phyloP scores from a whole-genome alignment of 2,888 invertebrate species.

The Bombylius major region DNA sequence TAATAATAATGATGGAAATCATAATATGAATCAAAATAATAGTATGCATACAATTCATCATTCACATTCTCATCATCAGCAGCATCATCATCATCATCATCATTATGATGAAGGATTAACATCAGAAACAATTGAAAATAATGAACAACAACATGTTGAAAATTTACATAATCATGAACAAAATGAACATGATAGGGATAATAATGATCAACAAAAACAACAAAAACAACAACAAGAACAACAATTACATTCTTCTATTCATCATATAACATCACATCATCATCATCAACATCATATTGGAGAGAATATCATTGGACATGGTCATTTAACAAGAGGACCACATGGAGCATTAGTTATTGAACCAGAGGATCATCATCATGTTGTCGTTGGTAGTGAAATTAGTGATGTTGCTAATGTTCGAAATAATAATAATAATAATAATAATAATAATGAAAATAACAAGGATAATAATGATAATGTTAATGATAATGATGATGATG shows the following conservation, averaged over 20 bases:
- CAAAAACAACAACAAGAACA: constrained; percentile 11
- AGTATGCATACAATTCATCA: background rate
- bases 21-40: background rate
- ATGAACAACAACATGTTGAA: background rate
- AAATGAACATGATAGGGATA: too few species aligned
- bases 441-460: too few species aligned
- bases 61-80: constrained; percentile 9
- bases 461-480: background rate
- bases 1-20: constrained; percentile 33
- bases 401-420: too few species aligned
- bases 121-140: too few species aligned
- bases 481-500: background rate
- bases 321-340: constrained; percentile 40
- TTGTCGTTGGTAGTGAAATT: too few species aligned
- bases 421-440: too few species aligned
- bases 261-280: constrained; percentile 14
- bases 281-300: constrained; percentile 30
- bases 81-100: constrained; percentile 7
- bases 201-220: background rate
- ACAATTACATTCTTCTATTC: constrained; percentile 16
- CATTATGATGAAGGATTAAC: background rate
- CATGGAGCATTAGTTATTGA: constrained; percentile 43
- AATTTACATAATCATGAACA: too few species aligned
- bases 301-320: constrained; percentile 30
- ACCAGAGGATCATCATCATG: constrained; percentile 19